Conservation (phyloP, 2,888 invertebrate genomes). For the Hirtodrosophila confusa region DNA sequence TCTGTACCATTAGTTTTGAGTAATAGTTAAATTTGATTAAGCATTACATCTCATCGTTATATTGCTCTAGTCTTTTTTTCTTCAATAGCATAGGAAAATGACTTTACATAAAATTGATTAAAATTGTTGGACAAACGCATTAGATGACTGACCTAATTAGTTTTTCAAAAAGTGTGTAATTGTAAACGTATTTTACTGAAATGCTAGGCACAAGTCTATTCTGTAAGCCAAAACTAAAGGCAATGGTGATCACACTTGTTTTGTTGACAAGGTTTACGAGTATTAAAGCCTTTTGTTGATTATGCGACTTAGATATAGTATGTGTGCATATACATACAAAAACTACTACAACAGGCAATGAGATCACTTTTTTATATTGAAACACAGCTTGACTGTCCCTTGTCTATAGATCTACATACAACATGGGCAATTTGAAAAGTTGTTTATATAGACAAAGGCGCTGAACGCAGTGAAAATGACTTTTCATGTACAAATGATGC, state of each 20-base stretch:
- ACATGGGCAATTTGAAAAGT: slow-evolving; percentile 44
- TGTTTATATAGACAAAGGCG: slow-evolving; percentile 57
- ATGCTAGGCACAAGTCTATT: slow-evolving; percentile 54
- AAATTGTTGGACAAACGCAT: background rate
- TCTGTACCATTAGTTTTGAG: too few species aligned
- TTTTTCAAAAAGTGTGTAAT: slow-evolving; percentile 9
- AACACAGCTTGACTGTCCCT: slow-evolving; percentile 34
- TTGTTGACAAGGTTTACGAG: slow-evolving; percentile 58
- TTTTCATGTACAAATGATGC: slow-evolving; percentile 49
- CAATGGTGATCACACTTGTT: slow-evolving; percentile 55
- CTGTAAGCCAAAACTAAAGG: slow-evolving; percentile 32
- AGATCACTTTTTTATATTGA: slow-evolving; percentile 66
- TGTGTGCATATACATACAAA: background rate
- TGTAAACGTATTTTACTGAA: slow-evolving; percentile 16
- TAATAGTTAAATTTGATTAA: too few species aligned
- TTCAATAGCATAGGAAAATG: background rate
- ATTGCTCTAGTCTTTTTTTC: background rate
- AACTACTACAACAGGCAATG: slow-evolving; percentile 55
- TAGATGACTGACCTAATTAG: slow-evolving; percentile 19
- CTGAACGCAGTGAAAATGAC: slow-evolving; percentile 46
- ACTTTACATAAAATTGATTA: background rate
- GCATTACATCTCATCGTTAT: too few species aligned
- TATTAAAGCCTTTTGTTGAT: slow-evolving; percentile 56
- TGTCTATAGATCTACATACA: slow-evolving; percentile 24
- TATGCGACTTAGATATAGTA: slow-evolving; percentile 17